Percentiles rank a stretch among this genome's conserved stretches.
Evolutionary conservation across 2,888 invertebrate genomes (phyloP).

Genomic region (Octodonta nipae): DNA sequence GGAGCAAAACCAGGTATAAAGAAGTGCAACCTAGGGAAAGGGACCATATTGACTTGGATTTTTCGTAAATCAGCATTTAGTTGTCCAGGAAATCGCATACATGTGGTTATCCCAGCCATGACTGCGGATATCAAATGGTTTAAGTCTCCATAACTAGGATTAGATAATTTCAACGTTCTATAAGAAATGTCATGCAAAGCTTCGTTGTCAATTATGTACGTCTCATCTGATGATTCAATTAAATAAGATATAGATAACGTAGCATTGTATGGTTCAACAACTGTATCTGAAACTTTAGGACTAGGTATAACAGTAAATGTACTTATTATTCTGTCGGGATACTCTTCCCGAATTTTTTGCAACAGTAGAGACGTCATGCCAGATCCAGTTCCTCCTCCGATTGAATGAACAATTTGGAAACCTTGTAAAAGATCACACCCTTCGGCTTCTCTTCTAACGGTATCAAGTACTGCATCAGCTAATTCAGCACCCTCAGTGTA

Average conservation of each 20-base stretch:
- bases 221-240: slow-evolving; percentile 49
- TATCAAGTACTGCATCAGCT: slow-evolving; percentile 53
- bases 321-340: slow-evolving; percentile 63
- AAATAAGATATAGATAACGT: slow-evolving; percentile 44
- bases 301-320: slow-evolving; percentile 57
- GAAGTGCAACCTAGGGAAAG: slow-evolving; percentile 53
- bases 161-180: slow-evolving; percentile 43
- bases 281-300: slow-evolving; percentile 51
- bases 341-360: slow-evolving; percentile 62
- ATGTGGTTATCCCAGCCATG: slow-evolving; percentile 48
- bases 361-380: slow-evolving; percentile 55
- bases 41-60: slow-evolving; percentile 48
- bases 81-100: slow-evolving; percentile 56
- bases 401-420: slow-evolving; percentile 57
- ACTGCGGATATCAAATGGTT: slow-evolving; percentile 43
- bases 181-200: slow-evolving; percentile 47
- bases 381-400: slow-evolving; percentile 65
- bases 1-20: slow-evolving; percentile 56
- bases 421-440: slow-evolving; percentile 67
- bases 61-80: slow-evolving; percentile 54
- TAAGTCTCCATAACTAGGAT: slow-evolving; percentile 45
- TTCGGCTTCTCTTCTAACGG: slow-evolving; percentile 55
- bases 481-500: slow-evolving; percentile 64
- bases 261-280: slow-evolving; percentile 53
- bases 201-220: slow-evolving; percentile 49